Evolutionary conservation across 2,888 invertebrate genomes (phyloP).

Genomic region (Mythimna vitellina): DNA sequence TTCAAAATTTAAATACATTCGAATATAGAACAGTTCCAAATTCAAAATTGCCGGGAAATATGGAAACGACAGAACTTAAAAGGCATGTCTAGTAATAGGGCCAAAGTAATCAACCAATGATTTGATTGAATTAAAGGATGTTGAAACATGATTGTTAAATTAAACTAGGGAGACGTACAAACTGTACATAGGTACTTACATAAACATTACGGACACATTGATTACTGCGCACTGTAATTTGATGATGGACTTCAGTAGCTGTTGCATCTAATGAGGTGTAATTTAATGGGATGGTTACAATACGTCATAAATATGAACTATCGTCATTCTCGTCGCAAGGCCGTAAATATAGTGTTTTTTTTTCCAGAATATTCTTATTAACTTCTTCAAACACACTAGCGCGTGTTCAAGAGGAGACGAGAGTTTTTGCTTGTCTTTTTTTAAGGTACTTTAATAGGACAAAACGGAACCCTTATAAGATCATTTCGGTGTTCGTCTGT

Average conservation of each 20-base stretch:
- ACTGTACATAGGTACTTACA: neutral
- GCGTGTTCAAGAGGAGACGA: neutral
- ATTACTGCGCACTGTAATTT: conserved; percentile 8
- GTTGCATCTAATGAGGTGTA: conserved; percentile 17
- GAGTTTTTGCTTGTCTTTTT: neutral
- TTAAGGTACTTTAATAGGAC: too few relatives aligned
- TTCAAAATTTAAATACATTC: too few relatives aligned
- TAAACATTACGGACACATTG: neutral
- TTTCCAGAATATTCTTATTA: neutral
- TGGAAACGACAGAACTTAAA: too few relatives aligned
- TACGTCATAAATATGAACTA: neutral
- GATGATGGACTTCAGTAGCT: neutral
- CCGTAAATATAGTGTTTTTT: too few relatives aligned
- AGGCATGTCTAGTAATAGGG: too few relatives aligned
- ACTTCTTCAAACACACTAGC: neutral
- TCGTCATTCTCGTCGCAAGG: neutral
- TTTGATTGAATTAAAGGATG: conserved; percentile 12
- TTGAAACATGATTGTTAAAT: conserved; percentile 1
- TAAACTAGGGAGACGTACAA: neutral
- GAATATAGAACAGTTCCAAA: too few relatives aligned
- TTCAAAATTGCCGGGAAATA: too few relatives aligned
- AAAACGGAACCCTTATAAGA: too few relatives aligned
- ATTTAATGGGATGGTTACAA: conserved; percentile 8
- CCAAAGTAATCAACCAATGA: conserved; percentile 10
- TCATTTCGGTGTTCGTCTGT: too few relatives aligned